Base-by-base conservation (phyloP, 2,113 vertebrate species). In the Sinocyclocheilus grahami region DNA sequence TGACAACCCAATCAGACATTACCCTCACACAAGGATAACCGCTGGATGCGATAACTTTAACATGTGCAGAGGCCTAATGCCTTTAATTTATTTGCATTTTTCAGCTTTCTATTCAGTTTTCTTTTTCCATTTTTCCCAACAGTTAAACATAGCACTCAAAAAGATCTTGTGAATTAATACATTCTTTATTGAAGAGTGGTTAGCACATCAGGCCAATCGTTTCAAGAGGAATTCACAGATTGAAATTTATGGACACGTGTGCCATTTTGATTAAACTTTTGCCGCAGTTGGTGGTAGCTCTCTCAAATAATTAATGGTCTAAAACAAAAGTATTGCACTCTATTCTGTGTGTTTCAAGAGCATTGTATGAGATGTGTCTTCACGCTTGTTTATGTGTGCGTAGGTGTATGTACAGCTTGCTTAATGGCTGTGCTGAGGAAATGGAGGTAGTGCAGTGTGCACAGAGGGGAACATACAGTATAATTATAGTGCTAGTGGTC, bases 111-210 rank as follows among this genome's bases (percentile, higher is more conserved):
- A 77, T 84, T 81, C 55, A 62, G 30, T 20, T 80, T 60, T 48
- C 37, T 82, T 76, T 48, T 81, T 85, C 48, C 37, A 80, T 86
- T 85, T 71, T 81, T 0, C 1, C 65, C 65, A 33, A 33, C 33
- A 37, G 80, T 84, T 58, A 69, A 77, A 85, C 48, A 39, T 77
- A 67, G 12, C 67, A 63, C 55, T 46, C 81, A 86, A 81, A 62
- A 60, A 72, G 77, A 76, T 24, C 60, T 84, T 74, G 62, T 86
- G 51, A 90, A 88, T 90, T 85, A 90, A 88, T 88, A 74, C 74
- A 79, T 83, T 48, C 69, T 86, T 89, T 88, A 88, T 83, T 90
- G 88, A 77, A 90, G 82, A 67, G 71, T 46, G 86, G 85, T 86
- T 20, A 71, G 67, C 67, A 71, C 67, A 72, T 39, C 33, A 39